These are phyloP conservation scores for Eretmochelys imbricata DNA, from an alignment of 2,113 vertebrate genomes.

Conservation along the genomic window DNA sequence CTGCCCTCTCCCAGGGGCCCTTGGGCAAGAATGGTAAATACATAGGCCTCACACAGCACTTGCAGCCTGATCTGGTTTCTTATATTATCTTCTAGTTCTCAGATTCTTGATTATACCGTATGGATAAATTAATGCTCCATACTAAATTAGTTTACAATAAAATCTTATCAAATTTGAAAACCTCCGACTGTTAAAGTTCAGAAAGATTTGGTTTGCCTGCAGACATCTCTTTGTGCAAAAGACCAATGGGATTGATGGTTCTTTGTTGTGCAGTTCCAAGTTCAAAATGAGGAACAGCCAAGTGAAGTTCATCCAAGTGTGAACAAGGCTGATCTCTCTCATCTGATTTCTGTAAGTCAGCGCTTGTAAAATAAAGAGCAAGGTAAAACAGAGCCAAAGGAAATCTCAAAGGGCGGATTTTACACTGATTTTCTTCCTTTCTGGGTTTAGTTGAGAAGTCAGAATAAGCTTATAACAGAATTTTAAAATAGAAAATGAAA, in stretches of 20 bases:
- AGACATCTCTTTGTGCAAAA: slow-evolving; percentile 33
- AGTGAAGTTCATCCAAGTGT: neutral
- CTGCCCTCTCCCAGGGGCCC: neutral
- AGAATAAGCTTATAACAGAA: neutral
- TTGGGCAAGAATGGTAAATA: neutral
- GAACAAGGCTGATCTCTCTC: neutral
- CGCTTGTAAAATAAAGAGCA: neutral
- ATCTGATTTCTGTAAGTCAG: neutral
- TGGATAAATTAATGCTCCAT: slow-evolving; percentile 7
- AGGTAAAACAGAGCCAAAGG: neutral
- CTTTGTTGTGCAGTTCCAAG: neutral
- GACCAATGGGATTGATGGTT: neutral
- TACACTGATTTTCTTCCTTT: neutral
- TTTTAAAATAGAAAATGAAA: neutral
- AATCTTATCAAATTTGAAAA: slow-evolving; percentile 32
- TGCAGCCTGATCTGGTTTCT: neutral
- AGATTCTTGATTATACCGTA: slow-evolving; percentile 36
- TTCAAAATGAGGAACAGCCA: neutral
- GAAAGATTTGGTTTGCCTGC: slow-evolving; percentile 47
- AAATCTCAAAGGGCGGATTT: neutral
- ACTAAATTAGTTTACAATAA: neutral
- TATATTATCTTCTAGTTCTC: neutral
- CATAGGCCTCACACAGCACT: neutral
- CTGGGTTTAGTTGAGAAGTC: neutral
- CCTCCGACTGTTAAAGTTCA: slow-evolving; percentile 45